Conservation (phyloP, 2,113 vertebrate species). For the Macrotis lagotis region DNA sequence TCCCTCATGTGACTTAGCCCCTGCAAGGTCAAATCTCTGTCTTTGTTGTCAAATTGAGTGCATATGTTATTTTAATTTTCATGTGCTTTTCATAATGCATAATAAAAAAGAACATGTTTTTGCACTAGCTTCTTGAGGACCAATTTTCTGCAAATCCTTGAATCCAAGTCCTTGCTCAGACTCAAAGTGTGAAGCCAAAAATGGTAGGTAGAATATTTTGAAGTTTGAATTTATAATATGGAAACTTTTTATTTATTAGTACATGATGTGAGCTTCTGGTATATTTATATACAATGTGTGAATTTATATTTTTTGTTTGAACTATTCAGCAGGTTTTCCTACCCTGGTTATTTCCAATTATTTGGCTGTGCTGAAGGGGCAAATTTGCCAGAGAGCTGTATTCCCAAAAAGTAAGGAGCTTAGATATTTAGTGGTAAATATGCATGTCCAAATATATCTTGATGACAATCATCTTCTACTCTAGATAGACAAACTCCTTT, state of each 20-base stretch:
- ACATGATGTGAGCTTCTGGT: background rate
- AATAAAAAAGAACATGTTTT: background rate
- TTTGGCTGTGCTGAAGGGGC: background rate
- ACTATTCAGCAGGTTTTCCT: background rate
- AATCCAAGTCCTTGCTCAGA: background rate
- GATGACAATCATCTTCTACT: background rate
- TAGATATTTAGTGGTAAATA: background rate
- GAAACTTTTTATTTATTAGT: background rate
- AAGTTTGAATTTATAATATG: background rate
- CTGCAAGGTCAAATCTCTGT: background rate
- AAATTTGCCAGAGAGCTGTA: background rate
- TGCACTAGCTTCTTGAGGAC: background rate
- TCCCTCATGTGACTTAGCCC: background rate
- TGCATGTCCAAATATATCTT: background rate
- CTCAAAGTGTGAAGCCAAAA: background rate
- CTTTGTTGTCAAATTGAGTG: background rate
- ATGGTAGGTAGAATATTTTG: background rate
- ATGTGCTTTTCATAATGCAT: background rate
- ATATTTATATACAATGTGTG: background rate
- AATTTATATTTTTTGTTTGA: background rate
- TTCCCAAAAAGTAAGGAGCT: background rate
- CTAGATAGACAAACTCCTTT: background rate
- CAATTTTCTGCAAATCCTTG: background rate
- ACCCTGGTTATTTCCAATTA: background rate
- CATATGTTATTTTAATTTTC: background rate